Percentiles rank a stretch among this genome's conserved stretches.
phyloP scores from a whole-genome alignment of 2,888 invertebrate species.

The Tetheella fluctuosa region DNA sequence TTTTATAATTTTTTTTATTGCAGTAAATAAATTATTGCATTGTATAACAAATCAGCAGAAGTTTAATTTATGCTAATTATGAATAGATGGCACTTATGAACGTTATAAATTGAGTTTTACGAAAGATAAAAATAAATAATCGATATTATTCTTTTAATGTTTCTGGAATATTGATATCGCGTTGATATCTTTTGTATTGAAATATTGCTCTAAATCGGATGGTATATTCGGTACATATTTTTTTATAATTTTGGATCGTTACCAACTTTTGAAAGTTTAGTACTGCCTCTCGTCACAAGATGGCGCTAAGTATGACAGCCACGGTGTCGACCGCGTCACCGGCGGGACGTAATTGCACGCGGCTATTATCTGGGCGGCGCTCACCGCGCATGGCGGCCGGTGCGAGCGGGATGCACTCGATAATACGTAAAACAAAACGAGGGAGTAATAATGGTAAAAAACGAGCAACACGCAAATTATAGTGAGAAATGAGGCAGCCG shows the following conservation, averaged over 20 bases:
- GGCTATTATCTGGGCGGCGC: constrained; percentile 83
- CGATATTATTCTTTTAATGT: background rate
- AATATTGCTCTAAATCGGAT: background rate
- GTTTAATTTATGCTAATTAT: no score
- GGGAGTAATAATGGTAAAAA: constrained; percentile 85
- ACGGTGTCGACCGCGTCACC: constrained; percentile 40
- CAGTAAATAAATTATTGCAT: background rate
- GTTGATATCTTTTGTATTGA: background rate
- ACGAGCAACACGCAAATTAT: constrained; percentile 84
- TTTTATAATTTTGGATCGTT: background rate
- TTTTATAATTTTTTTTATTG: no score
- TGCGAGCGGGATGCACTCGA: constrained; percentile 85
- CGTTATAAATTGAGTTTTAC: no score
- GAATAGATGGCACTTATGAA: no score
- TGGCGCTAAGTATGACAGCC: constrained; percentile 64
- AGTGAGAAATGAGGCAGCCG: constrained; percentile 84
- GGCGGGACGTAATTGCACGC: constrained; percentile 75
- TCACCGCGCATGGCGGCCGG: constrained; percentile 81
- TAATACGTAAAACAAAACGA: constrained; percentile 84
- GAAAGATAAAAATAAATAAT: no score
- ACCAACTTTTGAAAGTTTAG: constrained; percentile 12
- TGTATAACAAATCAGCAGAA: no score
- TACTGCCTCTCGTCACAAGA: constrained; percentile 69
- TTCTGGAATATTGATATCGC: background rate
- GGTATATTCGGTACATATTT: background rate